Percentiles rank a stretch among this genome's conserved stretches.
Conservation (phyloP, 2,888 invertebrate genomes). For the Fragum whitleyi region DNA sequence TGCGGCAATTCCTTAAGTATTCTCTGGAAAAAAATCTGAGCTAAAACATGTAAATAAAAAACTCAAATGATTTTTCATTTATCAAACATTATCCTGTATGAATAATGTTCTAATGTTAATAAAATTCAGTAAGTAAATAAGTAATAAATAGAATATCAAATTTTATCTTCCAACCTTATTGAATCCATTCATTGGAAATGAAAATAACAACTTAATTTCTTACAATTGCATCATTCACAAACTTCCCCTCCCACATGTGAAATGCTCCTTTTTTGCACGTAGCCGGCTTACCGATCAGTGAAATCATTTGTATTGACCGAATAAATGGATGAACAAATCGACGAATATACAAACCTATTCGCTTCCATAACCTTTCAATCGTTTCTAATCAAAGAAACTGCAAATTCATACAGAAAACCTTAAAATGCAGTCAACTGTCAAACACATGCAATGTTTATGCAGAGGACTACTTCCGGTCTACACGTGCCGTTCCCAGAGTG, state of each 20-base stretch:
- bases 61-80: too few relatives aligned
- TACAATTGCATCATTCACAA: conserved; percentile 18
- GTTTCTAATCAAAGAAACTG: neutral
- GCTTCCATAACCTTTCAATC: neutral
- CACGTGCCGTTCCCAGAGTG: conserved; percentile 70
- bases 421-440: neutral
- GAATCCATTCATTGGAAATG: too few relatives aligned
- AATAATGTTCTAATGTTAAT: too few relatives aligned
- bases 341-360: neutral
- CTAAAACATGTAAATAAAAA: too few relatives aligned
- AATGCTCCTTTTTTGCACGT: neutral
- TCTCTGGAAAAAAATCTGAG: too few relatives aligned
- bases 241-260: neutral
- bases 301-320: neutral
- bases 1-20: too few relatives aligned
- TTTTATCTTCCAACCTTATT: too few relatives aligned
- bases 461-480: conserved; percentile 61
- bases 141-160: too few relatives aligned
- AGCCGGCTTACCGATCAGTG: neutral
- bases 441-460: conserved; percentile 47
- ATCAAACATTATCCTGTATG: too few relatives aligned
- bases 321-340: neutral
- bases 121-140: too few relatives aligned
- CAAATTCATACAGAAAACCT: neutral
- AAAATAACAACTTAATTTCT: too few relatives aligned